phyloP scores from a whole-genome alignment of 2,797 vertebrate species.

The Melanogrammus aeglefinus region DNA sequence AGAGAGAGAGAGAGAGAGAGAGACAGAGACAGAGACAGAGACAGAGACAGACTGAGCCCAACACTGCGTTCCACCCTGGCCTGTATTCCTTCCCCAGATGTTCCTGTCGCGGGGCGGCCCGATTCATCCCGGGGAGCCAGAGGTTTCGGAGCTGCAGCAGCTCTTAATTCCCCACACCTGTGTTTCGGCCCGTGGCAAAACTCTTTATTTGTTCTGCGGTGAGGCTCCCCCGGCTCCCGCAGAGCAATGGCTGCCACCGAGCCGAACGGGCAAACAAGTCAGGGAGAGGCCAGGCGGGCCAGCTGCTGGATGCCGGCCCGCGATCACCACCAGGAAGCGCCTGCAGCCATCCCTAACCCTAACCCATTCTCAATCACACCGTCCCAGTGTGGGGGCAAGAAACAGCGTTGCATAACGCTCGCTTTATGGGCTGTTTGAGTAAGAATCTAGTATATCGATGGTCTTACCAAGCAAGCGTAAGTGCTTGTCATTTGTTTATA shows the following conservation, averaged over 20 bases:
- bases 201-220: constrained; percentile 62
- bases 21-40: constrained; percentile 19
- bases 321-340: neutral
- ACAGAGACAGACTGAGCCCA: constrained; percentile 30
- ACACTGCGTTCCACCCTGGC: constrained; percentile 40
- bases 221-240: constrained; percentile 48
- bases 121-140: constrained; percentile 47
- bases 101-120: constrained; percentile 49
- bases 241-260: constrained; percentile 57
- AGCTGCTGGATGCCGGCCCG: constrained; percentile 22
- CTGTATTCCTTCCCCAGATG: constrained; percentile 59
- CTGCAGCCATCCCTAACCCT: neutral
- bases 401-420: neutral
- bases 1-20: constrained; percentile 21
- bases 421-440: too few relatives aligned
- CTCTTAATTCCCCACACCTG: constrained; percentile 67
- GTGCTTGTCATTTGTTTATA: too few relatives aligned
- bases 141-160: constrained; percentile 34
- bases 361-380: neutral
- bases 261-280: constrained; percentile 48
- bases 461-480: too few relatives aligned
- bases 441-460: too few relatives aligned
- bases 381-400: too few relatives aligned
- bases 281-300: constrained; percentile 28
- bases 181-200: constrained; percentile 44